Percentiles rank a stretch among this genome's conserved stretches.
Conservation (phyloP, 2,797 vertebrate species). For the Malurus leucopterus region DNA sequence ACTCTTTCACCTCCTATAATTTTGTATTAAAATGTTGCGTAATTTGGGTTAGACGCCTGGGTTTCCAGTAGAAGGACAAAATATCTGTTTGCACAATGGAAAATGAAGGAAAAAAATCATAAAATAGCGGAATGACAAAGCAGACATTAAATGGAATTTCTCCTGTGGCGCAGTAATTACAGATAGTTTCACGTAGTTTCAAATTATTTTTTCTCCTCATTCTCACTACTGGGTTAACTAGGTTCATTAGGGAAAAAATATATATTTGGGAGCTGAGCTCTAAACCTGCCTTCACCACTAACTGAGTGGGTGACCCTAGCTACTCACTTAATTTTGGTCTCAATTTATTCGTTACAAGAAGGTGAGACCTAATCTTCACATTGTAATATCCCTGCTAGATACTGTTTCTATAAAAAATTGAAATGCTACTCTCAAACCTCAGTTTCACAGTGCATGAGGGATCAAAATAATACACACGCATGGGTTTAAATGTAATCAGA, state of each 20-base stretch:
- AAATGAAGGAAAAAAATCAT: background rate
- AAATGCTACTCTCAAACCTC: conserved; percentile 27
- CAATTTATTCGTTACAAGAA: conserved; percentile 2
- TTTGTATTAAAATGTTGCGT: background rate
- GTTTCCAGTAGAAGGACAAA: background rate
- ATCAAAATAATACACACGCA: background rate
- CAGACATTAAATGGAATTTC: conserved; percentile 6
- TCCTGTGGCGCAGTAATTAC: background rate
- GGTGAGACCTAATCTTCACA: conserved; percentile 36
- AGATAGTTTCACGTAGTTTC: background rate
- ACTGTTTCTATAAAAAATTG: conserved; percentile 25
- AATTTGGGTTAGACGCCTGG: background rate
- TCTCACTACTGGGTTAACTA: conserved; percentile 10
- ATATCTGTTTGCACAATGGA: background rate
- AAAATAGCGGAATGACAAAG: conserved; percentile 5
- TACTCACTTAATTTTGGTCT: conserved; percentile 39
- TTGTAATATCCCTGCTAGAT: conserved; percentile 2
- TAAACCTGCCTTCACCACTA: background rate
- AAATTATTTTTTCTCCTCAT: conserved; percentile 27
- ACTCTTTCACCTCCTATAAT: background rate
- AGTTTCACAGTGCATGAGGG: conserved; percentile 5
- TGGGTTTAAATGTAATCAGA: conserved; percentile 41
- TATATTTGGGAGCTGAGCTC: background rate
- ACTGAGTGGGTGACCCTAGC: conserved; percentile 14
- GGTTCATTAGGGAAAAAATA: conserved; percentile 14